A percentile compares a stretch with the other conserved stretches of the same genome.
Evolutionary conservation across 2,888 invertebrate species (phyloP).

Genomic region (Melanostoma scalare): DNA sequence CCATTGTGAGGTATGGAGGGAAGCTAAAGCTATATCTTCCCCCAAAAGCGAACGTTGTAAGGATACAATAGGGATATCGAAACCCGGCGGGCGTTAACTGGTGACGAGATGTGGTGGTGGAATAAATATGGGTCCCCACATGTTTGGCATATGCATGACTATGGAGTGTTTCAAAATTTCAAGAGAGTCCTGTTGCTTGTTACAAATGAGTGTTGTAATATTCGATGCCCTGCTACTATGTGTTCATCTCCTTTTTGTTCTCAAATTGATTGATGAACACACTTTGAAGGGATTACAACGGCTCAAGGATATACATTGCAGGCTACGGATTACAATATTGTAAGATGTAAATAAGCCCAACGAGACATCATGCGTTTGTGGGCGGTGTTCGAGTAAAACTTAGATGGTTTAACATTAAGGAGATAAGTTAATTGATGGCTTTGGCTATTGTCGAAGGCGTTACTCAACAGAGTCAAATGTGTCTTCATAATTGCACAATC

Average conservation of each 20-base stretch:
- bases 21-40: not conserved
- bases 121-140: constrained; percentile 2
- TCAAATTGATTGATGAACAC: constrained; percentile 62
- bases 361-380: constrained; percentile 55
- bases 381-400: constrained; percentile 42
- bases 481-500: not conserved
- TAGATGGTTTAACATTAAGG: constrained; percentile 26
- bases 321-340: constrained; percentile 50
- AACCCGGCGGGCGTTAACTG: not conserved
- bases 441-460: constrained; percentile 33
- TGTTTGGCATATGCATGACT: constrained; percentile 31
- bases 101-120: not conserved
- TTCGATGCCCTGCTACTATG: constrained; percentile 1
- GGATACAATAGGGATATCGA: not conserved
- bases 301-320: constrained; percentile 48
- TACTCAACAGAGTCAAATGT: constrained; percentile 13
- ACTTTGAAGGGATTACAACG: constrained; percentile 64
- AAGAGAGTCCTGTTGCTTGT: constrained; percentile 57
- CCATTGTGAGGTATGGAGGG: constrained; percentile 23
- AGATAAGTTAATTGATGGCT: constrained; percentile 51
- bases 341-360: constrained; percentile 62
- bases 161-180: constrained; percentile 27
- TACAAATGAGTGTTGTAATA: constrained; percentile 3
- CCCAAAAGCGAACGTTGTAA: constrained; percentile 23
- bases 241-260: constrained; percentile 45